phyloP scores from a whole-genome alignment of 2,113 vertebrate species.

The Apodemus speciosus region DNA sequence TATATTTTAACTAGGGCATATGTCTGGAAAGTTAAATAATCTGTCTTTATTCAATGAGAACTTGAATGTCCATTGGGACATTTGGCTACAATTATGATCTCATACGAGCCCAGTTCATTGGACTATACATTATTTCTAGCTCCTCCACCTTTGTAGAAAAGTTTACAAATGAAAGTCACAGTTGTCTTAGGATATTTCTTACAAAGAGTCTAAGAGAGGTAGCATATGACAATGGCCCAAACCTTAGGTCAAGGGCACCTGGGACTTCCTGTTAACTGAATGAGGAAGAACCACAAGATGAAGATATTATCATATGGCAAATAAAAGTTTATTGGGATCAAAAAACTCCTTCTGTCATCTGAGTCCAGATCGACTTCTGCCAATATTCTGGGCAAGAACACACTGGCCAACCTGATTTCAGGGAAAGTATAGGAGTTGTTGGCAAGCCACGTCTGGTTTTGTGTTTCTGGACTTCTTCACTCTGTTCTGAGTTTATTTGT shows the following conservation, averaged over 20 bases:
- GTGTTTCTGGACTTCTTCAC: not conserved
- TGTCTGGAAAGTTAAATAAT: not conserved
- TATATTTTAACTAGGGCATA: not conserved
- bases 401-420: not conserved
- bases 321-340: not conserved
- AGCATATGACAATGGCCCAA: not conserved
- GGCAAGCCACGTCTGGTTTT: not conserved
- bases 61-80: not conserved
- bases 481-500: not conserved
- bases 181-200: not conserved
- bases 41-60: not conserved
- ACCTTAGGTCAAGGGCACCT: not conserved
- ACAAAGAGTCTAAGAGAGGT: not conserved
- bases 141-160: not conserved
- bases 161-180: not conserved
- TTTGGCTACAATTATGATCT: not conserved
- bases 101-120: not conserved
- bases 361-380: not conserved
- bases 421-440: fast-evolving
- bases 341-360: not conserved
- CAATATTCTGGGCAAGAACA: fast-evolving
- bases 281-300: not conserved
- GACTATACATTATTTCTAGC: not conserved
- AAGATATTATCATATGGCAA: not conserved
- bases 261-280: not conserved